Evolutionary conservation across 2,797 vertebrate species (phyloP).

Genomic region (Poeciliopsis infans): DNA sequence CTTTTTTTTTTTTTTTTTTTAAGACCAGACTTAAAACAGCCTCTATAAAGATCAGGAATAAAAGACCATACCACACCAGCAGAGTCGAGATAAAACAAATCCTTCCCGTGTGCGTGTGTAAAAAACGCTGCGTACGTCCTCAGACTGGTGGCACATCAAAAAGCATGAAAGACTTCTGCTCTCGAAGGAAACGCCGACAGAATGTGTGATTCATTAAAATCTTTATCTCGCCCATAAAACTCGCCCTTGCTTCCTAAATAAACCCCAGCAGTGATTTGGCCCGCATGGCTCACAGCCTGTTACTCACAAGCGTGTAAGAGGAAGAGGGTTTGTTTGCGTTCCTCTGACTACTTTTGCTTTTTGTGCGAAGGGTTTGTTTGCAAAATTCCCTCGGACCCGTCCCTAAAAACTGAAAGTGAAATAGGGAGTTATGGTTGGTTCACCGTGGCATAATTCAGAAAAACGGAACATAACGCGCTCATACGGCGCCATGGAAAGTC

Average conservation of each 20-base stretch:
- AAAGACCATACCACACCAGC: constrained; percentile 56
- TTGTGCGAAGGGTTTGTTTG: background rate
- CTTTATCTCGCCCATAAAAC: constrained; percentile 49
- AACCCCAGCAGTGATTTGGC: constrained; percentile 46
- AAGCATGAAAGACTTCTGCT: constrained; percentile 51
- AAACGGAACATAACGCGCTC: background rate
- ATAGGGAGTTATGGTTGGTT: background rate
- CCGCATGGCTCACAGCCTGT: constrained; percentile 46
- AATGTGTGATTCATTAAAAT: constrained; percentile 69
- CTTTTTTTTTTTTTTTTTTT: constrained; percentile 25
- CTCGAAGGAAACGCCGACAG: constrained; percentile 42
- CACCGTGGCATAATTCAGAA: background rate
- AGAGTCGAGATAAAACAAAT: constrained; percentile 61
- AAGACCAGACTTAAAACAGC: constrained; percentile 45
- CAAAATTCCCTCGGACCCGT: constrained; percentile 4
- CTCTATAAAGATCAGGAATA: constrained; percentile 52
- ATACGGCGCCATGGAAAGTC: background rate
- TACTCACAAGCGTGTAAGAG: constrained; percentile 13
- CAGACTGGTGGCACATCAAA: constrained; percentile 60
- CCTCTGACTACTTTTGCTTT: constrained; percentile 30
- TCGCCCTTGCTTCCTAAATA: constrained; percentile 56
- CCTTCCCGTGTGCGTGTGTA: constrained; percentile 50
- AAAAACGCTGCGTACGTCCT: constrained; percentile 51
- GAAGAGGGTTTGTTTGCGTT: constrained; percentile 18
- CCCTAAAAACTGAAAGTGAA: constrained; percentile 17